Evolutionary conservation across 2,113 vertebrate species (phyloP).

Genomic region (Pedetes capensis): DNA sequence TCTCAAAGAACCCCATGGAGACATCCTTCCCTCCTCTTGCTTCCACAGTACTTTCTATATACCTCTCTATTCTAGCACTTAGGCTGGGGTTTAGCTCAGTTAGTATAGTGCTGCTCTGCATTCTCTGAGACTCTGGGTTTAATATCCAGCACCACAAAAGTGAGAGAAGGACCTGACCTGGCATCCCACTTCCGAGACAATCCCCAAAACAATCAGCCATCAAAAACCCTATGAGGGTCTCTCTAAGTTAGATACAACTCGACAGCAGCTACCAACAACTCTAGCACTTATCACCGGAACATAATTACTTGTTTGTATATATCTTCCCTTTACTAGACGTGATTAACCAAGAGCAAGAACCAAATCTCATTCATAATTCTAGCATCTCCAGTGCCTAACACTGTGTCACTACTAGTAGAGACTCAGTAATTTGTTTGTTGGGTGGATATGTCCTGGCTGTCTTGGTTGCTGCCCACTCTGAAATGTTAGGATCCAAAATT

Average conservation of each 20-base stretch:
- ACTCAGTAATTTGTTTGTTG: neutral
- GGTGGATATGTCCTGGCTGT: neutral
- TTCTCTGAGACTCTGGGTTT: too few species aligned
- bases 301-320: neutral
- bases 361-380: constrained; percentile 47
- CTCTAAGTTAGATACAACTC: too few species aligned
- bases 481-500: constrained; percentile 44
- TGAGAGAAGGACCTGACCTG: too few species aligned
- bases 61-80: neutral
- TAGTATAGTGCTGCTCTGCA: too few species aligned
- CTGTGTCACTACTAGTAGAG: neutral
- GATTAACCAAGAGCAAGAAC: constrained; percentile 34
- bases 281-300: neutral
- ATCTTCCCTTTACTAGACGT: constrained; percentile 1
- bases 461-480: constrained; percentile 13
- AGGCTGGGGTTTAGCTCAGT: too few species aligned
- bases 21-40: neutral
- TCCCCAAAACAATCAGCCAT: too few species aligned
- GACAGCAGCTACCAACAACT: too few species aligned
- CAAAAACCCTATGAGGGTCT: too few species aligned
- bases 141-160: too few species aligned
- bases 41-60: neutral
- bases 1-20: neutral
- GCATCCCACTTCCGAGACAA: too few species aligned
- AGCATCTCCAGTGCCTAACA: neutral